phyloP scores from a whole-genome alignment of 2,888 invertebrate genomes.

The Deladenus siricidicola region DNA sequence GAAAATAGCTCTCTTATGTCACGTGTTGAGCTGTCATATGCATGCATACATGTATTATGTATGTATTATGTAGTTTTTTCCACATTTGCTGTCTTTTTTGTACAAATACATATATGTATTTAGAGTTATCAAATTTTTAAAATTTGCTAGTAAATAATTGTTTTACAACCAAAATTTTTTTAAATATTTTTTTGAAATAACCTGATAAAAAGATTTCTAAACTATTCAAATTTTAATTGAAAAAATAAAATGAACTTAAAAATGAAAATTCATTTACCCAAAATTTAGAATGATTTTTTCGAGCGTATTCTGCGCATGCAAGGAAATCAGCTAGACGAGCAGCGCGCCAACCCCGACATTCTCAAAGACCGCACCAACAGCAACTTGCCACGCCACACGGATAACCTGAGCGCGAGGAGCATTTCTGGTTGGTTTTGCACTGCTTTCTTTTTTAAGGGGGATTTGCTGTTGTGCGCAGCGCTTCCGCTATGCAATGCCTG shows the following conservation, averaged over 20 bases:
- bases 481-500: too few species aligned
- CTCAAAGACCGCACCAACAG: slow-evolving; percentile 8
- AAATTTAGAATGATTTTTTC: slow-evolving; percentile 7
- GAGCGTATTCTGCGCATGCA: slow-evolving; percentile 1
- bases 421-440: slow-evolving; percentile 4
- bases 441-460: too few species aligned
- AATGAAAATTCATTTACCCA: too few species aligned
- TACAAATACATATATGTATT: too few species aligned
- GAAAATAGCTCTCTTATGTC: too few species aligned
- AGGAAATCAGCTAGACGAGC: slow-evolving; percentile 11
- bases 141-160: too few species aligned
- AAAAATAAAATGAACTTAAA: not conserved
- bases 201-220: not conserved
- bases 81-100: too few species aligned
- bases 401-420: not conserved
- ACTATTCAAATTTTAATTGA: not conserved
- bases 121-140: too few species aligned
- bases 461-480: too few species aligned
- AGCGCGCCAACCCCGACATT: slow-evolving; percentile 7
- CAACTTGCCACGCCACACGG: not conserved
- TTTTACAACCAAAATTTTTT: not conserved
- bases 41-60: too few species aligned
- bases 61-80: too few species aligned
- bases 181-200: not conserved
- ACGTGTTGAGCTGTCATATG: too few species aligned